phyloP scores from a whole-genome alignment of 2,113 vertebrate genomes.

The Dendropsophus ebraccatus region DNA sequence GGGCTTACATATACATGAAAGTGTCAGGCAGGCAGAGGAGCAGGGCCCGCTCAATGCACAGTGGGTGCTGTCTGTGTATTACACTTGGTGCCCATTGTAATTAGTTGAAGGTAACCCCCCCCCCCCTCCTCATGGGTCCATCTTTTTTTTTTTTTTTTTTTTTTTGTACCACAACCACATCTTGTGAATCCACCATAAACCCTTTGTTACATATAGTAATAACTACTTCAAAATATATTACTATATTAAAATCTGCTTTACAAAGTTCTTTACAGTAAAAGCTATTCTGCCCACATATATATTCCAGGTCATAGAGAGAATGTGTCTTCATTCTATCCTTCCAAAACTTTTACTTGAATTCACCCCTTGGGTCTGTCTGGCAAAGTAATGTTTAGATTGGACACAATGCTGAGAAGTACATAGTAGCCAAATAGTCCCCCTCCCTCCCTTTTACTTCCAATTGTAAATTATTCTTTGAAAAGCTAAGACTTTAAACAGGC shows the following conservation, averaged over 20 bases:
- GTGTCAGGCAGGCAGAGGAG: too few relatives aligned
- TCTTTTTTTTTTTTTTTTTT: too few relatives aligned
- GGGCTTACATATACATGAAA: too few relatives aligned
- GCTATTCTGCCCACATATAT: background rate
- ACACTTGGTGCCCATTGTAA: too few relatives aligned
- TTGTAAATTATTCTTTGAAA: constrained; percentile 34
- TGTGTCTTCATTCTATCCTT: background rate
- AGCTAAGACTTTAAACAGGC: constrained; percentile 13
- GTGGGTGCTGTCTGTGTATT: too few relatives aligned
- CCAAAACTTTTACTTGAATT: background rate
- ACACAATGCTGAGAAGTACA: background rate
- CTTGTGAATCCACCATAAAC: too few relatives aligned
- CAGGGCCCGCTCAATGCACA: too few relatives aligned
- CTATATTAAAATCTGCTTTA: background rate
- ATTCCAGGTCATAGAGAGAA: background rate
- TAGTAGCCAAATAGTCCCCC: background rate
- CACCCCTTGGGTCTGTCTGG: background rate
- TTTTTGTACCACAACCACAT: too few relatives aligned
- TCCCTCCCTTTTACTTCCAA: background rate
- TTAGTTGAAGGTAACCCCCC: too few relatives aligned
- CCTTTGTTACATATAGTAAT: too few relatives aligned
- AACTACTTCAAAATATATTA: too few relatives aligned
- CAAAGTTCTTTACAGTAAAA: background rate
- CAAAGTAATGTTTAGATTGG: constrained; percentile 33
- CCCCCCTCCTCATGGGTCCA: too few relatives aligned